A percentile compares a stretch with the other conserved stretches of the same genome.
Conservation (phyloP, 1,140 invertebrate species). For the Ganaspis sp. region DNA sequence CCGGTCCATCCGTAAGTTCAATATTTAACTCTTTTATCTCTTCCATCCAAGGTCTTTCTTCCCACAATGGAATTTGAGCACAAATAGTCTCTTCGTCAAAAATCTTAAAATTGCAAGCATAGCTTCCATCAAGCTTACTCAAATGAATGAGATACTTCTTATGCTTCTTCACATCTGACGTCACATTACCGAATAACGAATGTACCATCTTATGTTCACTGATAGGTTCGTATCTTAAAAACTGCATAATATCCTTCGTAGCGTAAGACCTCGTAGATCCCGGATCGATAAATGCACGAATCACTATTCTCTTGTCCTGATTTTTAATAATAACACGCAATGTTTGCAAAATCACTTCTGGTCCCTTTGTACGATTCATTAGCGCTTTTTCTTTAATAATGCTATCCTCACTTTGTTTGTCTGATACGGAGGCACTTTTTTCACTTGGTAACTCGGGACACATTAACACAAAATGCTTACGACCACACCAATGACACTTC, state of each 20-base stretch:
- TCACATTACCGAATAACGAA: not conserved
- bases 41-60: constrained; percentile 14
- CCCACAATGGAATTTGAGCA: constrained; percentile 6
- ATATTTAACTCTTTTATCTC: constrained; percentile 43
- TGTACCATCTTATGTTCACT: not conserved
- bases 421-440: too few relatives aligned
- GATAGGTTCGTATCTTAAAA: not conserved
- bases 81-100: constrained; percentile 48
- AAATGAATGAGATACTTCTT: constrained; percentile 39
- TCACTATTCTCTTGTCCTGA: too few relatives aligned
- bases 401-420: too few relatives aligned
- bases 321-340: too few relatives aligned
- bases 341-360: too few relatives aligned
- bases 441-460: too few relatives aligned
- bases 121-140: constrained; percentile 28
- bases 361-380: too few relatives aligned
- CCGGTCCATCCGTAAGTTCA: constrained; percentile 40
- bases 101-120: constrained; percentile 43
- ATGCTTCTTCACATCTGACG: not conserved
- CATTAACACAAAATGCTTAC: too few relatives aligned
- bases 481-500: too few relatives aligned
- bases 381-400: too few relatives aligned
- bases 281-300: not conserved
- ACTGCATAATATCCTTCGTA: not conserved
- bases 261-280: not conserved